Percentiles rank a stretch among this genome's conserved stretches.
These are phyloP conservation scores for Caenorhabditis sinica DNA, from an alignment of 2,888 invertebrate species.

Conservation along the genomic window DNA sequence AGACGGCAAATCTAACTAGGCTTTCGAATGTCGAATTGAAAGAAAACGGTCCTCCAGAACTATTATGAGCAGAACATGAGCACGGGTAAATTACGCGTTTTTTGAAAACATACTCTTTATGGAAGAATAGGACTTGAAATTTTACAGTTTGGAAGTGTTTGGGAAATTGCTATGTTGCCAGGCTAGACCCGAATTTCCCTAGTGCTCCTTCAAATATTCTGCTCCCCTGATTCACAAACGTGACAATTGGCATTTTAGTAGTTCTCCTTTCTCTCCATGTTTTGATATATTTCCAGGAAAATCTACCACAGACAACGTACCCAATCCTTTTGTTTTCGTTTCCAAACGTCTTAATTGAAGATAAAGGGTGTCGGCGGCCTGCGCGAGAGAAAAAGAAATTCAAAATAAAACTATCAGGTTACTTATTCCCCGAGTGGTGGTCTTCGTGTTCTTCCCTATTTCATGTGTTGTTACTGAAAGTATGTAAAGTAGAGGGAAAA, in stretches of 20 bases:
- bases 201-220: too few relatives aligned
- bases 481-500: too few relatives aligned
- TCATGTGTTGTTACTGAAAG: slow-evolving; percentile 10
- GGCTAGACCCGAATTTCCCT: not conserved
- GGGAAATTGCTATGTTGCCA: too few relatives aligned
- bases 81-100: too few relatives aligned
- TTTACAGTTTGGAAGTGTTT: too few relatives aligned
- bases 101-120: too few relatives aligned
- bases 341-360: slow-evolving; percentile 60
- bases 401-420: slow-evolving; percentile 64
- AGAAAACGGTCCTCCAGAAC: too few relatives aligned
- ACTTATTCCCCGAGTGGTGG: slow-evolving; percentile 42
- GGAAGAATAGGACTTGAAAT: too few relatives aligned
- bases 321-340: slow-evolving; percentile 60
- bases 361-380: slow-evolving; percentile 42
- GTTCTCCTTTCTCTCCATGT: not conserved
- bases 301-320: slow-evolving; percentile 17
- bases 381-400: slow-evolving; percentile 5
- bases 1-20: not conserved
- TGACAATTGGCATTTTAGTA: not conserved
- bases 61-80: too few relatives aligned
- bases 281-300: slow-evolving; percentile 27
- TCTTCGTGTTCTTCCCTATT: slow-evolving; percentile 40
- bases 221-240: too few relatives aligned
- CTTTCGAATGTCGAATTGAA: too few relatives aligned